Percentiles rank a stretch among this genome's conserved stretches.
These are phyloP conservation scores for Theropithecus gelada DNA, from an alignment of 2,113 vertebrate species.

Conservation along the genomic window DNA sequence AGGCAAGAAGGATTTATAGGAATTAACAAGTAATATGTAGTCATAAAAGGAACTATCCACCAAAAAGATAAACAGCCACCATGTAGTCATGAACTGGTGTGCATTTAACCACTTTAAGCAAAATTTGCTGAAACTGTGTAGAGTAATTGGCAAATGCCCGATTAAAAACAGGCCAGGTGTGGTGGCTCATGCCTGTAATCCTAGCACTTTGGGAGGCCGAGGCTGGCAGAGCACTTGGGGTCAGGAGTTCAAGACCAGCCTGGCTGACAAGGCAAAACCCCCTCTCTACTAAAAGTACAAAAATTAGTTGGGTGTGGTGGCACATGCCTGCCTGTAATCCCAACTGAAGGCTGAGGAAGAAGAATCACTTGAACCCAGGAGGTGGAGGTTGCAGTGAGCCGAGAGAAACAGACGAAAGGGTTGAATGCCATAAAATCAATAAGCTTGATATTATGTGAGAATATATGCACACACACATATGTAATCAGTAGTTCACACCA, in stretches of 20 bases:
- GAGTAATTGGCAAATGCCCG: neutral
- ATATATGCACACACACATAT: neutral
- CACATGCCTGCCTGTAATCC: no score
- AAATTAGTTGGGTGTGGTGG: no score
- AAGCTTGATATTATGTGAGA: neutral
- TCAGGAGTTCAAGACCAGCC: no score
- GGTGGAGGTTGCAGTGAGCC: no score
- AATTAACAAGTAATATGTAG: neutral
- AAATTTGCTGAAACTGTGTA: neutral
- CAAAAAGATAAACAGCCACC: neutral
- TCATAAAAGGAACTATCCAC: neutral
- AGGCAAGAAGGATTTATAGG: neutral
- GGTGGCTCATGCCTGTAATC: no score
- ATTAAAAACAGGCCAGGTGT: neutral
- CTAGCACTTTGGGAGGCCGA: no score
- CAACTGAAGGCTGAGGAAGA: no score
- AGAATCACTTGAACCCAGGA: no score
- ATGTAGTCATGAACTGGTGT: neutral
- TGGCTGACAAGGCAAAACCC: no score
- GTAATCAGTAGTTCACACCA: neutral
- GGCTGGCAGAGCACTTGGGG: no score
- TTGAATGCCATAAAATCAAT: neutral
- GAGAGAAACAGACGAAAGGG: neutral
- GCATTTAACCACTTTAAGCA: neutral
- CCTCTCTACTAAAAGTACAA: no score